Evolutionary conservation across 2,113 vertebrate species (phyloP), one percentile per base, ranked within the genome.

Genomic region (Carassius gibelio): DNA sequence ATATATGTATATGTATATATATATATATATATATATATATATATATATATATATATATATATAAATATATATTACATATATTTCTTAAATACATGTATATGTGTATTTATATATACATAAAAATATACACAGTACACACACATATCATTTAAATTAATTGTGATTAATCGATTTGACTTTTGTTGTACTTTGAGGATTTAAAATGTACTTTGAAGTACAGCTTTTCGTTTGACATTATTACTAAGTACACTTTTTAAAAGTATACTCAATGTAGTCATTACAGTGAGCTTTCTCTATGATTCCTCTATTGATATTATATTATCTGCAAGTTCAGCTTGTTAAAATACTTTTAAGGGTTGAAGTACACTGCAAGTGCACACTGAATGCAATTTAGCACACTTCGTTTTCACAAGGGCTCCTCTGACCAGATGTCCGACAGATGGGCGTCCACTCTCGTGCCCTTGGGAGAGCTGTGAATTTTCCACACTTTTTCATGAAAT

Each of bases 371-470:
- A 38, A 72, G 71, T 45, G n/a, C n/a, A 30, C 2, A 19, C 4
- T 52, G 19, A 52, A 30, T 52, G 50, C 0, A 75, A 52, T 52
- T 2, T 26, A 55, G 15, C 8, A 0, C n/a, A 55, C 50, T 55
- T 55, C 14, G 30, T 76, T 76, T 55, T 23, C 75, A 55, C 50
- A 34, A 76, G n/a, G 14, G 26, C 85, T 91, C 84, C 75, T 88
- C 3, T 4, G 23, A 45, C 89, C 91, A 93, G 92, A 93, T 93
- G 91, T 92, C 91, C 30, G 91, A 89, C 92, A 93, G 89, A 92
- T 92, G 92, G 88, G 83, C 57, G 80, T 89, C 83, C 86, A 57
- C 90, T 81, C 87, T 92, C 87, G 84, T 74, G 87, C 79, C 89
- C 81, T 61, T n/a, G 91, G 92, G 87, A 81, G 77, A 71, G 82